Evolutionary conservation across 2,797 vertebrate species (phyloP).

Genomic region (Helostoma temminkii): DNA sequence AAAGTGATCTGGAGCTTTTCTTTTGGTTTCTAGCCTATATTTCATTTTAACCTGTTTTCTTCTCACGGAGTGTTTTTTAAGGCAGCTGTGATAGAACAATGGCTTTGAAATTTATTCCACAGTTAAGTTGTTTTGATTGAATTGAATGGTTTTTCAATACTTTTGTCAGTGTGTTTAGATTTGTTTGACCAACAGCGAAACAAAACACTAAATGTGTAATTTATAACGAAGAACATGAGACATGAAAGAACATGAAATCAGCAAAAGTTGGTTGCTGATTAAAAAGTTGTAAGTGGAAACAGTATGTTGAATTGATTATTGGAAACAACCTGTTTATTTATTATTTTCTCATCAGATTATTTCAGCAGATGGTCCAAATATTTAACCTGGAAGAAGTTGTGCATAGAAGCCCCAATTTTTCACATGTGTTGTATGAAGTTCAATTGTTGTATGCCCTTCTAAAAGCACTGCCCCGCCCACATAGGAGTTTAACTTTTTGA

Average conservation of each 20-base stretch:
- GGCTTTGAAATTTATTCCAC: not conserved
- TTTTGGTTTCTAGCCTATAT: slow-evolving; percentile 41
- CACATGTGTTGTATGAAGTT: not conserved
- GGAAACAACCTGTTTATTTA: not conserved
- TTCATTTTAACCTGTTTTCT: slow-evolving; percentile 45
- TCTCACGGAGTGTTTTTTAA: slow-evolving; percentile 17
- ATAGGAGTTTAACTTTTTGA: no score
- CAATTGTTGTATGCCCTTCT: no score
- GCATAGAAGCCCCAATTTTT: not conserved
- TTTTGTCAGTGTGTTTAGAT: no score
- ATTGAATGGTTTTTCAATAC: not conserved
- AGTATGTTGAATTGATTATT: not conserved
- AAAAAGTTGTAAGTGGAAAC: not conserved
- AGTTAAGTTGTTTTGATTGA: not conserved
- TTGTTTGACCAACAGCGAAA: not conserved
- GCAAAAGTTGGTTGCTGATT: no score
- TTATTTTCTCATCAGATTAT: not conserved
- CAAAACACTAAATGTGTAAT: not conserved
- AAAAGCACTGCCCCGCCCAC: no score
- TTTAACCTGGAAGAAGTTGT: slow-evolving; percentile 23
- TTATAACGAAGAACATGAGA: no score
- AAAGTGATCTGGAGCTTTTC: slow-evolving; percentile 68
- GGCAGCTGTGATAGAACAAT: not conserved
- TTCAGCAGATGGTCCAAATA: slow-evolving; percentile 12
- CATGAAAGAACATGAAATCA: no score